Percentiles rank a stretch among this genome's conserved stretches.
phyloP scores from a whole-genome alignment of 2,888 invertebrate species.

The Rotaria sp. region DNA sequence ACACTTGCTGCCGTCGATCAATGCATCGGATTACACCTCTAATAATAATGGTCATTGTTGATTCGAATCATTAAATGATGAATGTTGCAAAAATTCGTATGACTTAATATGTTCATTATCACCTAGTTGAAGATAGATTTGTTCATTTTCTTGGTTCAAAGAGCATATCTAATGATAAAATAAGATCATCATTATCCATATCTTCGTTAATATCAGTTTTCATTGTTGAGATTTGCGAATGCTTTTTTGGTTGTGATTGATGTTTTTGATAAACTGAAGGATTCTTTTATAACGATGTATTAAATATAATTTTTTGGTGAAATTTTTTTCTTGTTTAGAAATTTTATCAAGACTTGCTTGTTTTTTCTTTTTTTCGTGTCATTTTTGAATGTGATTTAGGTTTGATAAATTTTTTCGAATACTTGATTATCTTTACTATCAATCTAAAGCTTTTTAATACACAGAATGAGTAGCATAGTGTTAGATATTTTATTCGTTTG shows the following conservation, averaged over 20 bases:
- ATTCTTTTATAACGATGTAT: constrained; percentile 10
- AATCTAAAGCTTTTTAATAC: too few species aligned
- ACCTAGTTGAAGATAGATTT: not conserved
- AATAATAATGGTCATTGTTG: not conserved
- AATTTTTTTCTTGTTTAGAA: constrained; percentile 27
- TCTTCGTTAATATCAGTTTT: not conserved
- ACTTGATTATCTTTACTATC: too few species aligned
- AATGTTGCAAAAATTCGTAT: not conserved
- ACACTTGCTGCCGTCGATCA: too few species aligned
- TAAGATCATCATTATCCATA: not conserved
- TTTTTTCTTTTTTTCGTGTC: not conserved
- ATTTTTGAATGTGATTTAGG: constrained; percentile 5
- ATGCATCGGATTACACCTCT: too few species aligned
- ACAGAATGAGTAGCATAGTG: too few species aligned
- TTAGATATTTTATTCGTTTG: not conserved
- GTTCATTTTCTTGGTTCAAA: not conserved
- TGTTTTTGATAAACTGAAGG: not conserved
- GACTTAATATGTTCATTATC: not conserved
- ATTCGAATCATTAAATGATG: not conserved
- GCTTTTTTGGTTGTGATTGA: not conserved
- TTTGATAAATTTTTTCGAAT: not conserved
- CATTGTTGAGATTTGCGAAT: too few species aligned
- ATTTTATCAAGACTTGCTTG: not conserved
- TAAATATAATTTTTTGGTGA: not conserved
- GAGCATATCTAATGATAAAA: constrained; percentile 26